A percentile compares a stretch with the other conserved stretches of the same genome.
phyloP scores from a whole-genome alignment of 2,113 vertebrate genomes.

The Charadrius vociferus region DNA sequence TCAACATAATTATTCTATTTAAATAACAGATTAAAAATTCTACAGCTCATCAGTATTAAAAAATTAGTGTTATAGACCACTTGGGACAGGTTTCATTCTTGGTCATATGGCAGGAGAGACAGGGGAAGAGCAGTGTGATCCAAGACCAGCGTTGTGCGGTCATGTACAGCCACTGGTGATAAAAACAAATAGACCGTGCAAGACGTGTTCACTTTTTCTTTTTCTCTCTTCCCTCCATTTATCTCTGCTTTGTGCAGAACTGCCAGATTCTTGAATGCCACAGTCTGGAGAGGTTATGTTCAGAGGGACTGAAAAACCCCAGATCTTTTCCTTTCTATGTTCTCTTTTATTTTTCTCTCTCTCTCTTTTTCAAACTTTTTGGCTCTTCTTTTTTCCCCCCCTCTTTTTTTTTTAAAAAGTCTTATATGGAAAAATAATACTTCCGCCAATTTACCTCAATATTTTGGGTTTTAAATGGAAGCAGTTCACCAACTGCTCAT shows the following conservation, averaged over 20 bases:
- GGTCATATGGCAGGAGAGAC: neutral
- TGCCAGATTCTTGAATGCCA: neutral
- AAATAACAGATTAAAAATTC: neutral
- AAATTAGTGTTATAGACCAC: neutral
- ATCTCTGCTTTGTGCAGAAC: neutral
- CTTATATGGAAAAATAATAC: neutral
- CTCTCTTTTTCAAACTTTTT: too few relatives aligned
- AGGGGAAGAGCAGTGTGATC: neutral
- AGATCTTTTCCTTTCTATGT: neutral
- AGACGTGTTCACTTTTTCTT: neutral
- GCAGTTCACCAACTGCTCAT: neutral
- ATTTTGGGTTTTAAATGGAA: neutral
- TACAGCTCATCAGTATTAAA: neutral
- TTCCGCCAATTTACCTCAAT: neutral
- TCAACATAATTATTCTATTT: neutral
- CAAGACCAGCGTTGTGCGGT: neutral
- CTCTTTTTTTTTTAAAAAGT: neutral
- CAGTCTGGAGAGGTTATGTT: neutral
- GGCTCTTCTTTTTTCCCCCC: neutral
- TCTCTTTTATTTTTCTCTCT: neutral
- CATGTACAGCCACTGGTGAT: neutral
- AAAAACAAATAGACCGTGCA: neutral
- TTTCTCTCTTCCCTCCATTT: neutral
- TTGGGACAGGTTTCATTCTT: neutral
- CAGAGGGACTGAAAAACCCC: neutral